Conservation (phyloP, 2,113 vertebrate species). For the Ophthalmolycus amberensis region DNA sequence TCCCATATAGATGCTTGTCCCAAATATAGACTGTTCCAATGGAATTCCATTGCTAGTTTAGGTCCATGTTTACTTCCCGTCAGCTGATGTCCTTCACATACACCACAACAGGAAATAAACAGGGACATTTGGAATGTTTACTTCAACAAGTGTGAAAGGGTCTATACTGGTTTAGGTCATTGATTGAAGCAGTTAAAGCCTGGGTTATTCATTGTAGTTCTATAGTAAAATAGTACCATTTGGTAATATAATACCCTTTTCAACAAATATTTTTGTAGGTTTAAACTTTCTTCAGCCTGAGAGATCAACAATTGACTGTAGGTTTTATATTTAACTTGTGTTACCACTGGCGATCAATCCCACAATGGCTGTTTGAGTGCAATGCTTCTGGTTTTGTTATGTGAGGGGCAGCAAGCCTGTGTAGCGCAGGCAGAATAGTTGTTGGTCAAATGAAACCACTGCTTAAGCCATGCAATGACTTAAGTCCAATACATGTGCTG, state of each 20-base stretch:
- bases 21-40: not conserved
- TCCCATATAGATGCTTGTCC: too few species aligned
- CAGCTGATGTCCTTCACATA: not conserved
- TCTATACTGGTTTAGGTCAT: not conserved
- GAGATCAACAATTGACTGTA: not conserved
- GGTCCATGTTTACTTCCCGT: not conserved
- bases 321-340: slow-evolving; percentile 23
- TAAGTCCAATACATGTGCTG: slow-evolving; percentile 52
- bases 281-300: not conserved
- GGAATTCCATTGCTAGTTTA: not conserved
- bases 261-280: not conserved
- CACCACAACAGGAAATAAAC: not conserved
- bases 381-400: slow-evolving; percentile 32
- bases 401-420: slow-evolving; percentile 28
- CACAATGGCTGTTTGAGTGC: slow-evolving; percentile 48
- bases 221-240: not conserved
- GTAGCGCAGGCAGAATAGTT: slow-evolving; percentile 7
- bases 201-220: not conserved
- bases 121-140: not conserved
- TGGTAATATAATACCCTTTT: not conserved
- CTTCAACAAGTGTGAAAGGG: not conserved
- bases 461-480: slow-evolving; percentile 6
- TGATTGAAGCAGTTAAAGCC: not conserved
- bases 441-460: slow-evolving; percentile 36
- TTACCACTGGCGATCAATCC: slow-evolving; percentile 53